Evolutionary conservation across 2,888 invertebrate genomes (phyloP).

Genomic region (Anodontia alba): DNA sequence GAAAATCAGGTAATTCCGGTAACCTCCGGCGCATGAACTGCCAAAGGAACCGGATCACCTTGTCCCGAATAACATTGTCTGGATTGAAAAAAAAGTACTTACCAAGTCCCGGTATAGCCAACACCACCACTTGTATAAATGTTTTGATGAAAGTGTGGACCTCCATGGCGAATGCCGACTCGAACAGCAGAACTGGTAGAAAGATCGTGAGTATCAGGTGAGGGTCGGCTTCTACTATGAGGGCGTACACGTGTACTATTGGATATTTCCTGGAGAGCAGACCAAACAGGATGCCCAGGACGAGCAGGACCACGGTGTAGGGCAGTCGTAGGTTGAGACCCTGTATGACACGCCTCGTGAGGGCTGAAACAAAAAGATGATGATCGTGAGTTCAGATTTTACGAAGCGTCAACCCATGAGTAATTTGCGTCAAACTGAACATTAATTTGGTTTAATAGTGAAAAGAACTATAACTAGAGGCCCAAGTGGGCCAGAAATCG

Average conservation of each 20-base stretch:
- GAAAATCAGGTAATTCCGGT: too few species aligned
- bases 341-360: conserved; percentile 69
- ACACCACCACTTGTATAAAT: conserved; percentile 80
- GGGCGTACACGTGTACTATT: conserved; percentile 68
- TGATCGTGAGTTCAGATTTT: too few species aligned
- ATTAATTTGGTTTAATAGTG: too few species aligned
- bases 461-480: too few species aligned
- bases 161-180: conserved; percentile 85
- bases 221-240: conserved; percentile 80
- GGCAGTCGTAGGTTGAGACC: conserved; percentile 79
- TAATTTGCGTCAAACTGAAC: not conserved
- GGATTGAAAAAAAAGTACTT: conserved; percentile 63
- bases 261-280: conserved; percentile 66
- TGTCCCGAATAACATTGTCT: too few species aligned
- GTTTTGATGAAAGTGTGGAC: conserved; percentile 84
- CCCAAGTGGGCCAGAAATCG: too few species aligned
- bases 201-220: conserved; percentile 84
- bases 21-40: too few species aligned
- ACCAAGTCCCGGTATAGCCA: conserved; percentile 84
- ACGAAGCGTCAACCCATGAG: too few species aligned
- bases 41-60: too few species aligned
- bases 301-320: conserved; percentile 84
- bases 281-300: conserved; percentile 83
- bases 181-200: conserved; percentile 85
- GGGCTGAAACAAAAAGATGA: conserved; percentile 63